A percentile compares a stretch with the other conserved stretches of the same genome.
These are phyloP conservation scores for Heliconius erato DNA, from an alignment of 2,888 invertebrate genomes.

Conservation along the genomic window DNA sequence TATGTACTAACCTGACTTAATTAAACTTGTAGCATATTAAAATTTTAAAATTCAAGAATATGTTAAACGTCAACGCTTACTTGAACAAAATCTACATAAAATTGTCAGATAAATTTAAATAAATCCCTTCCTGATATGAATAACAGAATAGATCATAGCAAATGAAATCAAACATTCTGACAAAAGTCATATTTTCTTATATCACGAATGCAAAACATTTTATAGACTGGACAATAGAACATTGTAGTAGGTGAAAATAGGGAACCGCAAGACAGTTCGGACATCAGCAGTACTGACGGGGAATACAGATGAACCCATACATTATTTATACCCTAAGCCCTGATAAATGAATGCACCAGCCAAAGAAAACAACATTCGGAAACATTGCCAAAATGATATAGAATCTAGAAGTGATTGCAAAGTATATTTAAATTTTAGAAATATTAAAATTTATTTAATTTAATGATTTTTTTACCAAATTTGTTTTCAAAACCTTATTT, in stretches of 20 bases:
- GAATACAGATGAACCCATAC: slow-evolving; percentile 84
- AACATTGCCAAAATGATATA: slow-evolving; percentile 31
- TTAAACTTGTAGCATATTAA: too few species aligned
- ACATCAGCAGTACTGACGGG: slow-evolving; percentile 63
- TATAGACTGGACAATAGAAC: slow-evolving; percentile 43
- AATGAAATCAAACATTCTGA: slow-evolving; percentile 30
- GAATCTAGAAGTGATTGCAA: slow-evolving; percentile 35
- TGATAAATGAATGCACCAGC: slow-evolving; percentile 81
- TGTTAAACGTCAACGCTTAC: not conserved
- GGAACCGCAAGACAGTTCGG: slow-evolving; percentile 42
- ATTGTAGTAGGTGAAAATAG: slow-evolving; percentile 49
- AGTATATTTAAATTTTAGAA: too few species aligned
- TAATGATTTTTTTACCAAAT: too few species aligned
- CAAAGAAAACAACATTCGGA: slow-evolving; percentile 72
- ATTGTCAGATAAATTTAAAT: slow-evolving; percentile 16
- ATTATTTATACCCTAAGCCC: slow-evolving; percentile 83
- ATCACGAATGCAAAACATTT: slow-evolving; percentile 26
- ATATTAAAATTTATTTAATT: too few species aligned
- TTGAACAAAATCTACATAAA: not conserved
- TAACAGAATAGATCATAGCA: slow-evolving; percentile 23
- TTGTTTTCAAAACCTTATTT: too few species aligned
- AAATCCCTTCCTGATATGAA: slow-evolving; percentile 18
- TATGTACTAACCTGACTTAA: too few species aligned
- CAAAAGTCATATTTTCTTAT: slow-evolving; percentile 33
- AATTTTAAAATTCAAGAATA: too few species aligned